A percentile compares a stretch with the other conserved stretches of the same genome.
These are phyloP conservation scores for Ganaspis brasiliensis DNA, from an alignment of 2,888 invertebrate species.

Conservation along the genomic window DNA sequence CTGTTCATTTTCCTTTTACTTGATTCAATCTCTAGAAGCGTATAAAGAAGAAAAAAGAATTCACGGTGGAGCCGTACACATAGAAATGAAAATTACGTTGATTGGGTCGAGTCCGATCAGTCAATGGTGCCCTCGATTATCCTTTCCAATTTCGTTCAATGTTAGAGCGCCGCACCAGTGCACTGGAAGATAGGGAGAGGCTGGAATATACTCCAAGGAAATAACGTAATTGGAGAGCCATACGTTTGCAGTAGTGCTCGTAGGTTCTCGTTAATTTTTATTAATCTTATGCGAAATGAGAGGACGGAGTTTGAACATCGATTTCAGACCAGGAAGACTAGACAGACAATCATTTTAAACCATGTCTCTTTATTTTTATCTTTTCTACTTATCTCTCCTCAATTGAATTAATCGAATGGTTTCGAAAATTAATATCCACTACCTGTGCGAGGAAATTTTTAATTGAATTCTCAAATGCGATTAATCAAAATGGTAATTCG, in stretches of 20 bases:
- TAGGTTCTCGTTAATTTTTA: constrained; percentile 65
- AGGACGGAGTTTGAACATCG: constrained; percentile 52
- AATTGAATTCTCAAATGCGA: too few relatives aligned
- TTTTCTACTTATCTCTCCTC: not conserved
- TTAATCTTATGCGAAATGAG: constrained; percentile 65
- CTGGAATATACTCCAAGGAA: constrained; percentile 55
- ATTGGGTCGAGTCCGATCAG: constrained; percentile 47
- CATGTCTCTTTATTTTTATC: not conserved
- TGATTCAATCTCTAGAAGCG: constrained; percentile 19
- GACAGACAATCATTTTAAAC: not conserved
- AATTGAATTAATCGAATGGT: not conserved
- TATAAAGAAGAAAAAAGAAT: constrained; percentile 31
- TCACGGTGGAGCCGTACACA: constrained; percentile 25
- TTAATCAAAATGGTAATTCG: too few relatives aligned
- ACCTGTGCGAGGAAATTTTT: too few relatives aligned
- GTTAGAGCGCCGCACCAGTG: constrained; percentile 44
- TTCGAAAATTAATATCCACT: too few relatives aligned
- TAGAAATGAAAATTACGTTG: constrained; percentile 50
- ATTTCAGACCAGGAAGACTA: constrained; percentile 47
- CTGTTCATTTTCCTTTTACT: constrained; percentile 11
- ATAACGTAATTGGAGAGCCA: constrained; percentile 65
- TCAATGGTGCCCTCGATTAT: constrained; percentile 44
- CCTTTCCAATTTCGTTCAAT: constrained; percentile 58
- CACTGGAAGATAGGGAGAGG: constrained; percentile 32
- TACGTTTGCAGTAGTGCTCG: constrained; percentile 50